Conservation (phyloP, 1,140 invertebrate genomes). For the Diabrotica undecimpunctata region DNA sequence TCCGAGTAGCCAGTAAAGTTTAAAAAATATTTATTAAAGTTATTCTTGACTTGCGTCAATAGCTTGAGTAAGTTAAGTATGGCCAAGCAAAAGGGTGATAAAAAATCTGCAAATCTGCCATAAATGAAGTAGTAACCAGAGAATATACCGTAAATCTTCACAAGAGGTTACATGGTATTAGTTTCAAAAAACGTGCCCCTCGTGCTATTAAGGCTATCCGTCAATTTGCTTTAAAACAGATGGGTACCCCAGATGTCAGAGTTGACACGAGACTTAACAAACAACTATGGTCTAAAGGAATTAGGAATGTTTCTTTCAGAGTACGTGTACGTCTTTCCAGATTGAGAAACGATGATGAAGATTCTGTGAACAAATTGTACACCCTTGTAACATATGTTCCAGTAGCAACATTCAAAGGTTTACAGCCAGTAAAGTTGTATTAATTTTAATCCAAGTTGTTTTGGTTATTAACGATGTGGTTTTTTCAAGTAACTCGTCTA, state of each 20-base stretch:
- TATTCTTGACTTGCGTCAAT: too few species aligned
- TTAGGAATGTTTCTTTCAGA: constrained; percentile 88
- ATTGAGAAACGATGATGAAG: constrained; percentile 98
- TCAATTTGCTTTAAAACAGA: constrained; percentile 96
- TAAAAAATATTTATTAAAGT: too few species aligned
- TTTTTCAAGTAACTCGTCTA: too few species aligned
- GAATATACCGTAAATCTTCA: constrained; percentile 99
- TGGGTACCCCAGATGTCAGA: constrained; percentile 97
- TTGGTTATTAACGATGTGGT: too few species aligned
- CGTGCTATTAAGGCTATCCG: constrained; percentile 96
- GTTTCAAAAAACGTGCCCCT: constrained; percentile 94
- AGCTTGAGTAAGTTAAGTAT: constrained; percentile 63
- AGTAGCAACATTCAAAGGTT: constrained; percentile 87
- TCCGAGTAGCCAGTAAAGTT: too few species aligned
- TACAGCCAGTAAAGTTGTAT: constrained; percentile 94
- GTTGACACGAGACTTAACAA: constrained; percentile 97
- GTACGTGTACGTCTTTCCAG: constrained; percentile 86
- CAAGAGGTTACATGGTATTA: constrained; percentile 94
- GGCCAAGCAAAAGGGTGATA: constrained; percentile 77
- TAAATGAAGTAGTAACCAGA: constrained; percentile 97
- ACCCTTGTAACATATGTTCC: constrained; percentile 96
- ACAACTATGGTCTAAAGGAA: constrained; percentile 96
- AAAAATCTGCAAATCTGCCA: constrained; percentile 88
- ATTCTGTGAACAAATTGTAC: constrained; percentile 96
- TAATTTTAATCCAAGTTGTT: too few species aligned